Evolutionary conservation across 2,113 vertebrate genomes (phyloP), one percentile per base, ranked within the genome.

Genomic region (Amphiprion percula): DNA sequence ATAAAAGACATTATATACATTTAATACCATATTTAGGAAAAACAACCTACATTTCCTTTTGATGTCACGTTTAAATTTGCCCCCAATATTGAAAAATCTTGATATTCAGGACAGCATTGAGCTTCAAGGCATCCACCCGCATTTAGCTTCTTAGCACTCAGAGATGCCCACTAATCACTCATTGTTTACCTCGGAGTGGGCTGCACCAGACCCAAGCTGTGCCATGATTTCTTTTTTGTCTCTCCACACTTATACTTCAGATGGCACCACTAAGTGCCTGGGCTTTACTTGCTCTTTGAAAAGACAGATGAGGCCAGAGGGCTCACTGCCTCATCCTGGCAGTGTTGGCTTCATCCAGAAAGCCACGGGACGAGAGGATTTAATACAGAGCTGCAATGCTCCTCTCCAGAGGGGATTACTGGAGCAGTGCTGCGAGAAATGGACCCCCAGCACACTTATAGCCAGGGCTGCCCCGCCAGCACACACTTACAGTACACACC

Each of bases 361-460:
- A 91, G 81, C 87, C 83, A 85, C 65, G 17, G 87, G 85, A 89
- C 88, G 90, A 90, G 87, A 88, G 90, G 90, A 92, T 93, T 91
- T 93, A 92, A 89, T 83, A 84, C 85, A 86, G 84, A 90, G 88
- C 88, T 47, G 73, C 19, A 26, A 50, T 78, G 82, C 88, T 87
- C 74, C 79, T 87, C 90, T 93, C 82, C 90, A 90, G 84, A 88
- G 82, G 86, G 92, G 91, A 93, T 93, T 93, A 92, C 78, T 77
- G 83, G 80, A 83, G 86, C 89, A 78, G 63, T 78, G 74, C 84
- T 84, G 68, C 17, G 26, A 85, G 88, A 91, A 90, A 90, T 85
- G 60, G 80, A 90, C 80, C 77, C 79, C 77, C 89, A 84, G 68
- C 65, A 86, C 82, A 33, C 71, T 80, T 72, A 68, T 56, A 88